Evolutionary conservation across 2,888 invertebrate genomes (phyloP).

Genomic region (Amitus sp.): DNA sequence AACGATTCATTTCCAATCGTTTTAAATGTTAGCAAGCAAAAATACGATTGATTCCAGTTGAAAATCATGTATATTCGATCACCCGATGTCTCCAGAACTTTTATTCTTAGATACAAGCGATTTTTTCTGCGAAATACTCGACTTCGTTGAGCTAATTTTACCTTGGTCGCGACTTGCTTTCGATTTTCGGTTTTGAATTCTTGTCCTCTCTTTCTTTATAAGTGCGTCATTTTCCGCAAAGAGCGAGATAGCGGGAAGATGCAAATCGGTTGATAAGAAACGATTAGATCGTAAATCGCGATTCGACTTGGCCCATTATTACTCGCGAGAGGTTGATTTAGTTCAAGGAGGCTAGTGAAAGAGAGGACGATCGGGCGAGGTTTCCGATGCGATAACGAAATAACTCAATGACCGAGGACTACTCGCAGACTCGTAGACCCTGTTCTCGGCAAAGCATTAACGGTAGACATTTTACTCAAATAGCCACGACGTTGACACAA

Average conservation of each 20-base stretch:
- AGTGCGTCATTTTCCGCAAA: not conserved
- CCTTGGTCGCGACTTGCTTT: no score
- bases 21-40: no score
- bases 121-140: no score
- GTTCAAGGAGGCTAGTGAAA: slow-evolving; percentile 31
- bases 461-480: slow-evolving; percentile 38
- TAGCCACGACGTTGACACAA: slow-evolving; percentile 32
- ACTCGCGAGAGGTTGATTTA: slow-evolving; percentile 35
- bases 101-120: no score
- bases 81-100: no score
- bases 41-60: no score
- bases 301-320: not conserved
- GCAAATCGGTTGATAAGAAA: no score
- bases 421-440: slow-evolving; percentile 50
- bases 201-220: slow-evolving; percentile 1
- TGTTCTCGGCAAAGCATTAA: slow-evolving; percentile 44
- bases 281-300: not conserved
- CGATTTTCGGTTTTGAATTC: no score
- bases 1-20: no score
- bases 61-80: no score
- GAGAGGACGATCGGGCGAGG: slow-evolving; percentile 34
- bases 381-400: slow-evolving; percentile 49
- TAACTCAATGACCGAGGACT: slow-evolving; percentile 49
- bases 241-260: no score
- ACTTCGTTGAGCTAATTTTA: no score